Base-by-base conservation (phyloP, 2,113 vertebrate genomes). In the Pitta sordida region DNA sequence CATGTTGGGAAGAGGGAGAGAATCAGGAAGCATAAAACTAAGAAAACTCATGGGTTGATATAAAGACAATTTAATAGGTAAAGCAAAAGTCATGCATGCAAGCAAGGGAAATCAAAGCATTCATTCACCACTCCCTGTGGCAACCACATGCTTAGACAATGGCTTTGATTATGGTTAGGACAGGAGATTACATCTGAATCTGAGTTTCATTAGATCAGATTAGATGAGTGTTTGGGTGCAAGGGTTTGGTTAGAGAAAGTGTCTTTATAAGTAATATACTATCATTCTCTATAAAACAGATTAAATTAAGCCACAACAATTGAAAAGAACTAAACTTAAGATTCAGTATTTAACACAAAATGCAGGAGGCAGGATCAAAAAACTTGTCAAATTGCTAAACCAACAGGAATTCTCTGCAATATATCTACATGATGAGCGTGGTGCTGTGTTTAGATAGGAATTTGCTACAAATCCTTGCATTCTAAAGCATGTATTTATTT, bases 61-160 rank as follows among this genome's bases (percentile, higher is more conserved):
- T 34, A 39, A 81, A 82, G n/a, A 39, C 60, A 52, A 14, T 21
- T 37, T 44, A 52, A 52, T n/a, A 81, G n/a, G 18, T 81, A 74
- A 52, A 67, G 68, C n/a, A 81, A 67, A 67, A 26, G 23, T 20
- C 20, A 3, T 19, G 15, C 52, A 59, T 2, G 3, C 19, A 81
- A 74, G 44, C 13, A 34, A 44, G 37, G 22, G 32, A 52, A 88
- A 65, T 8, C 12, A 44, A 58, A 21, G 32, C 51, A 74, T 37
- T 52, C 1, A 24, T 65, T 52, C 27, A 59, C 18, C 23, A 29
- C 4, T 22, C 11, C 27, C 37, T 7, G 7, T 3, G 52, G 32
- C 10, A 15, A 59, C 59, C 15, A 83, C 63, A n/a, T 0, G 2
- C 21, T 39, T 22, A 39, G 10, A 65, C 0, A 3, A 77, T 26